A percentile compares a stretch with the other conserved stretches of the same genome.
phyloP scores from a whole-genome alignment of 92 coral and sea anemone genomes.

The Galaxea fascicularis region DNA sequence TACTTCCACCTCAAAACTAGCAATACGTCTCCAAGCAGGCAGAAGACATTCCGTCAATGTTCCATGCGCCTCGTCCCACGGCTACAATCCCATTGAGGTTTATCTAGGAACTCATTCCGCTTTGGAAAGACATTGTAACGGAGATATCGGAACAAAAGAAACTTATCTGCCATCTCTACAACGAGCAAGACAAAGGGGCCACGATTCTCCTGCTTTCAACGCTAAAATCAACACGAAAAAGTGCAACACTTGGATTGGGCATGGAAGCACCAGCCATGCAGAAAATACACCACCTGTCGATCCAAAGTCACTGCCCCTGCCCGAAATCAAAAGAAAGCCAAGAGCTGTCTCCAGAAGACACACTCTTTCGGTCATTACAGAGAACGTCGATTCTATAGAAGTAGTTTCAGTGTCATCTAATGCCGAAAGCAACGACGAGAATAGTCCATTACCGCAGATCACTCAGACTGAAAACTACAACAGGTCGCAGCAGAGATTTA shows the following conservation, averaged over 20 bases:
- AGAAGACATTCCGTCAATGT: conserved; percentile 17
- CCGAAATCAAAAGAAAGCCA: background rate
- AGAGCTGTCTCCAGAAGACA: background rate
- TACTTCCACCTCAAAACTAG: conserved; percentile 1
- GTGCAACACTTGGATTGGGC: background rate
- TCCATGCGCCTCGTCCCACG: background rate
- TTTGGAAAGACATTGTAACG: background rate
- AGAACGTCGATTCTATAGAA: background rate
- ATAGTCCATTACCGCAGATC: background rate
- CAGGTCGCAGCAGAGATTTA: background rate
- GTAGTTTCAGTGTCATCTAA: background rate
- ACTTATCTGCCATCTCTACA: background rate
- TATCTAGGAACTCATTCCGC: background rate
- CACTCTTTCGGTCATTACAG: conserved; percentile 24
- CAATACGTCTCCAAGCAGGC: background rate
- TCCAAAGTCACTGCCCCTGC: conserved; percentile 3
- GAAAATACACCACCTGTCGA: background rate
- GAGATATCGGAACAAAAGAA: background rate
- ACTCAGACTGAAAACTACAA: conserved; percentile 2
- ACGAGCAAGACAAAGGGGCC: background rate
- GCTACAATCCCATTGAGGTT: background rate
- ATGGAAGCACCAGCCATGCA: background rate
- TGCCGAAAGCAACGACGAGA: background rate
- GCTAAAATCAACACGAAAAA: background rate
- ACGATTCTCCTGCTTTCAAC: background rate